Conservation (phyloP, 2,797 vertebrate species). For the Sebastes cheni region DNA sequence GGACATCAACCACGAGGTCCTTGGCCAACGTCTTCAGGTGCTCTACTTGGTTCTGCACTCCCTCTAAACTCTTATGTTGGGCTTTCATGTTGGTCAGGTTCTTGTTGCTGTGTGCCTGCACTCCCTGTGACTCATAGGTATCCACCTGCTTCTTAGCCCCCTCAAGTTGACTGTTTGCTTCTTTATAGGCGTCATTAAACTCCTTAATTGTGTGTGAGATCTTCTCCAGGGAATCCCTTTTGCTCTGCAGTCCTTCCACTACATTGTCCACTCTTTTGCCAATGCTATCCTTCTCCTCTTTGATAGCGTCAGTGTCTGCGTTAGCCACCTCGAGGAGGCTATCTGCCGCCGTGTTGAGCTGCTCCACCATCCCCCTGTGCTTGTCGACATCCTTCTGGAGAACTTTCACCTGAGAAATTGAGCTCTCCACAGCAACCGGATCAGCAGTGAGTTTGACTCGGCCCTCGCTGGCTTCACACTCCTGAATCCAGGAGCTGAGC, state of each 20-base stretch:
- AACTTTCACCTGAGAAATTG: conserved; percentile 85
- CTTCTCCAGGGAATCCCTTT: conserved; percentile 89
- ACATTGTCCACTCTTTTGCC: conserved; percentile 85
- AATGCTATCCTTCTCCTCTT: conserved; percentile 83
- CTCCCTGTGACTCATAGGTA: conserved; percentile 84
- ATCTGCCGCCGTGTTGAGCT: conserved; percentile 87
- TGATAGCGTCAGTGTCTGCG: conserved; percentile 84
- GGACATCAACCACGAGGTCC: conserved; percentile 87
- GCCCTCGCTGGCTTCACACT: conserved; percentile 83
- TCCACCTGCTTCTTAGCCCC: conserved; percentile 89
- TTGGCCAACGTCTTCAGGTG: conserved; percentile 87
- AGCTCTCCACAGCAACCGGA: conserved; percentile 83
- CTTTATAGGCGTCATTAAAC: conserved; percentile 89
- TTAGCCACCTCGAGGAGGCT: conserved; percentile 88
- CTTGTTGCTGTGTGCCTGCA: conserved; percentile 92
- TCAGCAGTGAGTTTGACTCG: conserved; percentile 83
- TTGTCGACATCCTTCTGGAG: conserved; percentile 95
- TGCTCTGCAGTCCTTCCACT: conserved; percentile 86
- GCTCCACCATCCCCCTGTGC: conserved; percentile 88
- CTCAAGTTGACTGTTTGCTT: conserved; percentile 86
- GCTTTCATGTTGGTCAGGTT: conserved; percentile 92
- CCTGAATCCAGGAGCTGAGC: conserved; percentile 88
- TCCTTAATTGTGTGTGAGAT: conserved; percentile 90
- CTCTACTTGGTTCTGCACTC: conserved; percentile 86
- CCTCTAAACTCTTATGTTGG: conserved; percentile 91